These are phyloP conservation scores for Sebastes wilsoni DNA, from an alignment of 2,797 vertebrate genomes.

Conservation along the genomic window DNA sequence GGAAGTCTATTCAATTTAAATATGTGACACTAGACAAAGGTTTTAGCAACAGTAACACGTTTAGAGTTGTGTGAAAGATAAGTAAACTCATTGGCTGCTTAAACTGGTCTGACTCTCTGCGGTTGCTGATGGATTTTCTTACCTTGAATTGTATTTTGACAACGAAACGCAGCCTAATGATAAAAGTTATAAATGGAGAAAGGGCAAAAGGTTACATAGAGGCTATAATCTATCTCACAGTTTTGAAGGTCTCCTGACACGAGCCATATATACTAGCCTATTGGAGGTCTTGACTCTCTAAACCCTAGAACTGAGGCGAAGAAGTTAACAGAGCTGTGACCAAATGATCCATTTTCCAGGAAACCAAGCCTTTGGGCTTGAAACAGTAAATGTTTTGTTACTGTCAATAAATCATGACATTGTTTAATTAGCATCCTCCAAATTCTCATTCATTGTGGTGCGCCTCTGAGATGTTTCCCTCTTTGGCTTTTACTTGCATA, in stretches of 20 bases:
- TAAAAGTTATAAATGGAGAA: slow-evolving; percentile 20
- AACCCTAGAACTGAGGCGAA: slow-evolving; percentile 31
- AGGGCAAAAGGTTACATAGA: neutral
- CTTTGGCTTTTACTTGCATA: slow-evolving; percentile 64
- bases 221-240: slow-evolving; percentile 13
- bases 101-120: neutral
- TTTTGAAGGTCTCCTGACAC: slow-evolving; percentile 20
- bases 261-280: neutral
- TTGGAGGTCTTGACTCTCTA: slow-evolving; percentile 35
- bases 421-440: slow-evolving; percentile 73
- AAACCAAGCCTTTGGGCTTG: slow-evolving; percentile 63
- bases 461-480: slow-evolving; percentile 64
- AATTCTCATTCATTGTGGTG: slow-evolving; percentile 72
- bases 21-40: slow-evolving; percentile 20
- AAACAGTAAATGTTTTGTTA: slow-evolving; percentile 69
- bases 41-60: slow-evolving; percentile 1
- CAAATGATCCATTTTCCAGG: slow-evolving; percentile 64
- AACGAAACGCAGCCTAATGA: slow-evolving; percentile 11
- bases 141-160: slow-evolving; percentile 18
- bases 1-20: slow-evolving; percentile 52
- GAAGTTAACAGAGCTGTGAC: slow-evolving; percentile 48
- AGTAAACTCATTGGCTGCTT: neutral
- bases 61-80: slow-evolving; percentile 3
- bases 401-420: slow-evolving; percentile 74
- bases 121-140: slow-evolving; percentile 28